Base-by-base conservation (phyloP, 2,888 invertebrate genomes). In the Boloria euphrosyne region DNA sequence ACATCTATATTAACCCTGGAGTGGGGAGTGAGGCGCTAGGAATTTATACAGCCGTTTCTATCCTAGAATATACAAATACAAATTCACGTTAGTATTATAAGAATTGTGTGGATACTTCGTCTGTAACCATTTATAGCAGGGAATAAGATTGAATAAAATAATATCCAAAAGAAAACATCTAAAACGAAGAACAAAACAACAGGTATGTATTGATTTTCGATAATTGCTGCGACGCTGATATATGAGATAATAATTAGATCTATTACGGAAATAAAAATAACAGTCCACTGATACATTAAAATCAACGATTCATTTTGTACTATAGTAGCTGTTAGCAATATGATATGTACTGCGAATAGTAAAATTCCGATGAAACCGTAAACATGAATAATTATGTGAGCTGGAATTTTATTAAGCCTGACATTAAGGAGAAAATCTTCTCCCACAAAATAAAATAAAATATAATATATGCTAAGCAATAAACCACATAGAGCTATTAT, bases 61-160 rank as follows among this genome's bases (percentile, higher is more conserved):
- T 14, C 46, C 31, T 31, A 38, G 31, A 38, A 38, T 38, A 38
- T 0, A 50, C 27, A 55, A 18, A 44, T 0, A 4, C 5, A 7
- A 0, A 38, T 49, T 75, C 72, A 80, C 22, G 70, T 59, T 52
- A 83, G 51, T 58, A 76, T 67, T 70, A 85, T 80, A 14, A 80
- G 75, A 54, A 86, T 74, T n/a, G 83, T 84, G 55, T 82, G 81
- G 72, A 87, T 84, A 75, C 74, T 84, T 74, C 73, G 76, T 62
- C 87, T 81, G 62, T 82, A 85, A 51, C 87, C 86, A 70, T 87
- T 86, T 7, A 86, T 78, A 17, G 80, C 76, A 13, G 85, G 79
- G 22, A 86, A 76, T 44, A 84, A 58, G 64, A 75, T 75, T 22
- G 68, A 14, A 67, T 79, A 81, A 46, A 83, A 66, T 66, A 78